Evolutionary conservation across 23 tunicate genomes (phyloP), one percentile per base, ranked within the genome.

Genomic region (Ciona savignyi): DNA sequence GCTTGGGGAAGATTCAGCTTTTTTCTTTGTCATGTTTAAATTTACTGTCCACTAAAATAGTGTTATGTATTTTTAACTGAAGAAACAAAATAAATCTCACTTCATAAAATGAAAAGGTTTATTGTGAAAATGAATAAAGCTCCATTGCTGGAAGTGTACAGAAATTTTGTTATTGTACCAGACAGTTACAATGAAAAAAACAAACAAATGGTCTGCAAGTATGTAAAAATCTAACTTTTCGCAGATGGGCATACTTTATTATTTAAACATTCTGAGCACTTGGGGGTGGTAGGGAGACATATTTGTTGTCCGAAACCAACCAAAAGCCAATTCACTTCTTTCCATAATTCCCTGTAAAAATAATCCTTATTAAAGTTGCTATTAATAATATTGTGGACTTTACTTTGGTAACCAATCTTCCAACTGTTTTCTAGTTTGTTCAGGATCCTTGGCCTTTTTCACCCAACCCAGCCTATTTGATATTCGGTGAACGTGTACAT

Each of bases 291-390:
- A 20, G 95, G 89, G 24, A 86, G 86, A 79, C 99, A 94, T 29
- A 87, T 79, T 83, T 87, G 95, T 66, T 94, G 99, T 24, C 99
- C 99, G 64, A 94, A 94, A 25, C 99, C 99, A 70, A 94, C 99
- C 0, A 94, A 63, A 1, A 94, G 72, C 89, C 82, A 81, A 75
- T 94, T 94, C 2, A 84, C 85, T 67, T 94, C 99, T 30, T 85
- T 82, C 99, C 99, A 94, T 60, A 77, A 27, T 0, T 80, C 80
- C 63, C 94, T 94, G 72, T 68, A 63, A 15, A 32, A 2, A 42
- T 68, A 26, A 77, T 2, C 62, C 1, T 68, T 23, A 42, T 42
- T 42, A 42, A 9, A 42, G 15, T 15, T 15, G 15, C 56, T 42
- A 42, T 42, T 9, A 42, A 42, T 15, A 42, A 6, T 6, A 42